Conservation (phyloP, 2,113 vertebrate genomes). For the zebrafish (Danio rerio) region GRCz12tu NC_133182.1:34595501-34596000, state of each 20-base stretch:
- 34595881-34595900: neutral
- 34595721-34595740: slow-evolving; percentile 24
- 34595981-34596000: neutral
- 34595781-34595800: neutral
- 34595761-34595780: slow-evolving; percentile 32
- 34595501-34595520: neutral
- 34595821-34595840: slow-evolving; percentile 34
- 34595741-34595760: slow-evolving; percentile 24
- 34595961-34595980: neutral
- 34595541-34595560: neutral
- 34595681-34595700: neutral
- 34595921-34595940: slow-evolving; percentile 10
- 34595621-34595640: neutral
- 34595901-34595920: slow-evolving; percentile 7
- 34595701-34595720: neutral
- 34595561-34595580: neutral
- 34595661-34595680: neutral
- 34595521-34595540: too few relatives aligned
- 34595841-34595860: neutral
- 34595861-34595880: neutral
- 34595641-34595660: neutral
- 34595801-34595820: slow-evolving; percentile 36
- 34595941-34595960: neutral
- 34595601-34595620: neutral
- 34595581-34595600: neutral